These are phyloP conservation scores for Rhagonycha lutea DNA, from an alignment of 2,888 invertebrate genomes.

Conservation along the genomic window DNA sequence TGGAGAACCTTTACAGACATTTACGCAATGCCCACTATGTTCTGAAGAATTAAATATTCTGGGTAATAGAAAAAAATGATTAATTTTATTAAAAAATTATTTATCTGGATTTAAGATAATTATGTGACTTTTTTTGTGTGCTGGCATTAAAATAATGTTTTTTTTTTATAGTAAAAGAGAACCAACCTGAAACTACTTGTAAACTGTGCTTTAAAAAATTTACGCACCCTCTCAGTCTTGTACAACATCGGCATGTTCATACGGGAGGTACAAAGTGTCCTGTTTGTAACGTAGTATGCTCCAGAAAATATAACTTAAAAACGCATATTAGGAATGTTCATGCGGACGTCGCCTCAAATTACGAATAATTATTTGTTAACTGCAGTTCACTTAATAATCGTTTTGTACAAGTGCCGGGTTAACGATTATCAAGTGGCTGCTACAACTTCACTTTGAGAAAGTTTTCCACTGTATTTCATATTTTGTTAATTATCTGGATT, in stretches of 20 bases:
- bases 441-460: not conserved
- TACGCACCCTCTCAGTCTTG: slow-evolving; percentile 58
- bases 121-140: not conserved
- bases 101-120: not conserved
- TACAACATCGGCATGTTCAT: slow-evolving; percentile 59
- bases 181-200: not conserved
- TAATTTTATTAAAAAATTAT: not conserved
- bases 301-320: slow-evolving; percentile 49
- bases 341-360: slow-evolving; percentile 25
- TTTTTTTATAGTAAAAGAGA: not conserved
- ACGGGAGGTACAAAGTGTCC: slow-evolving; percentile 57
- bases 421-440: not conserved
- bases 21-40: not conserved
- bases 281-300: slow-evolving; percentile 57
- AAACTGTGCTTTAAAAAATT: slow-evolving; percentile 48
- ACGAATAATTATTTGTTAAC: not conserved
- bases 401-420: no score
- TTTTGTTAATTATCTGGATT: not conserved
- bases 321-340: slow-evolving; percentile 34
- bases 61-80: not conserved
- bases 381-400: not conserved
- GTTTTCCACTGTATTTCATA: not conserved
- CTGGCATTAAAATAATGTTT: not conserved
- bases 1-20: slow-evolving; percentile 1
- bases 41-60: not conserved